Evolutionary conservation across 2,113 vertebrate genomes (phyloP).

Genomic region (Alethe castanea): DNA sequence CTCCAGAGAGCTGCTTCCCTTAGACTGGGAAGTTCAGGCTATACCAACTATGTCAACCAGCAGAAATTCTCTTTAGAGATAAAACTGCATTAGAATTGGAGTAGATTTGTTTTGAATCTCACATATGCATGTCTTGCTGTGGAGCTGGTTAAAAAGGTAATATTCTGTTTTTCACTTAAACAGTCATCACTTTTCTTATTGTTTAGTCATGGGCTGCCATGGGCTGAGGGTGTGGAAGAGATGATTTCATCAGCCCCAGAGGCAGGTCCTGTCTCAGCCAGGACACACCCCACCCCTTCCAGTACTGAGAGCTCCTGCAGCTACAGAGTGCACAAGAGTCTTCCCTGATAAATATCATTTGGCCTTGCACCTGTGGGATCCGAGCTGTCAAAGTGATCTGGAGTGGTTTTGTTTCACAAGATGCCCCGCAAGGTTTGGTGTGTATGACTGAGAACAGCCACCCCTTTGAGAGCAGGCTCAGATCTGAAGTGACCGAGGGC

Average conservation of each 20-base stretch:
- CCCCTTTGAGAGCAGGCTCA: background rate
- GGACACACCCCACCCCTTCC: background rate
- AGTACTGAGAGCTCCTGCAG: background rate
- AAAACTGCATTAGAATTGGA: background rate
- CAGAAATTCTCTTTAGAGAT: background rate
- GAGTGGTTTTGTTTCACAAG: background rate
- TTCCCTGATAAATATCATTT: background rate
- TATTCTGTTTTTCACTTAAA: background rate
- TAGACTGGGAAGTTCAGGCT: background rate
- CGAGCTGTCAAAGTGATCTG: background rate
- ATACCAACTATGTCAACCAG: background rate
- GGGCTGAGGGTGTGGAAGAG: slow-evolving; percentile 33
- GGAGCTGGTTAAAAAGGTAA: background rate
- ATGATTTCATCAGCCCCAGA: slow-evolving; percentile 26
- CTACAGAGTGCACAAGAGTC: background rate
- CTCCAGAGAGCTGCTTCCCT: background rate
- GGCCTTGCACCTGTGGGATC: background rate
- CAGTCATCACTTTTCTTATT: background rate
- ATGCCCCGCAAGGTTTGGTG: background rate
- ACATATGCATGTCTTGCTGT: background rate
- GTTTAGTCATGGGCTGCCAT: background rate
- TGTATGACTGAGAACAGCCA: background rate
- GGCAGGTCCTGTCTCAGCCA: slow-evolving; percentile 1
- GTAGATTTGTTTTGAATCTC: background rate
- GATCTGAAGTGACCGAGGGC: accelerated